A percentile compares a stretch with the other conserved stretches of the same genome.
These are phyloP conservation scores for Habroteleia sp. DNA, from an alignment of 2,888 invertebrate species.

Conservation along the genomic window DNA sequence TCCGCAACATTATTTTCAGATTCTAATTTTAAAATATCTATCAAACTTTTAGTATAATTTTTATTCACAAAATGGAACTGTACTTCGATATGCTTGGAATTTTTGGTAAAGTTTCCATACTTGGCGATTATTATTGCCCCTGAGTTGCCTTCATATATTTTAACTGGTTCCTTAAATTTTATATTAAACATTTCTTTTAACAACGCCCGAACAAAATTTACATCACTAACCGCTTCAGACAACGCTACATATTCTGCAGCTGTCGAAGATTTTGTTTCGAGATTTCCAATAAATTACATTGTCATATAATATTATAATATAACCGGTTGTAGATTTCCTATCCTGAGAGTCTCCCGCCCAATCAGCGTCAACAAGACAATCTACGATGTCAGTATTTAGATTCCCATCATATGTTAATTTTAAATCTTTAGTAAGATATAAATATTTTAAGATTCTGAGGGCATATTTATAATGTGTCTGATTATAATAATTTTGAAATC, in stretches of 20 bases:
- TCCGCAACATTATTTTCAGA: slow-evolving; percentile 35
- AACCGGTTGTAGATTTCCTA: slow-evolving; percentile 63
- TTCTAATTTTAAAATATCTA: slow-evolving; percentile 53
- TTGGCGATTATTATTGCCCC: slow-evolving; percentile 55
- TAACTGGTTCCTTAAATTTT: slow-evolving; percentile 26
- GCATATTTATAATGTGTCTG: slow-evolving; percentile 47
- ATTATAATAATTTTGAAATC: slow-evolving; percentile 44
- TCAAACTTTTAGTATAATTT: slow-evolving; percentile 38
- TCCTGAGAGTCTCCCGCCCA: slow-evolving; percentile 58
- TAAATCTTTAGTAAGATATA: slow-evolving; percentile 48
- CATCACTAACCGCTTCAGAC: slow-evolving; percentile 51
- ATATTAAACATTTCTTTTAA: slow-evolving; percentile 32
- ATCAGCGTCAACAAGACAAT: slow-evolving; percentile 56
- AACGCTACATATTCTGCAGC: slow-evolving; percentile 59
- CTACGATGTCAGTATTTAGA: slow-evolving; percentile 21
- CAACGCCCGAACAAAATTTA: slow-evolving; percentile 11
- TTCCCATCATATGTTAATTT: slow-evolving; percentile 8
- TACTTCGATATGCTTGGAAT: slow-evolving; percentile 52
- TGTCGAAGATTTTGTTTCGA: slow-evolving; percentile 48
- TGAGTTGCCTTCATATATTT: slow-evolving; percentile 49
- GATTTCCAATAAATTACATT: slow-evolving; percentile 60
- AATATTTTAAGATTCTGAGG: slow-evolving; percentile 37
- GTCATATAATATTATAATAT: slow-evolving; percentile 53
- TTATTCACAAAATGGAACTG: slow-evolving; percentile 59
- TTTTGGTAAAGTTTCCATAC: slow-evolving; percentile 56